Evolutionary conservation across 1,140 invertebrate genomes (phyloP), one percentile per base, ranked within the genome.

Genomic region (Polypedilum vanderplanki): DNA sequence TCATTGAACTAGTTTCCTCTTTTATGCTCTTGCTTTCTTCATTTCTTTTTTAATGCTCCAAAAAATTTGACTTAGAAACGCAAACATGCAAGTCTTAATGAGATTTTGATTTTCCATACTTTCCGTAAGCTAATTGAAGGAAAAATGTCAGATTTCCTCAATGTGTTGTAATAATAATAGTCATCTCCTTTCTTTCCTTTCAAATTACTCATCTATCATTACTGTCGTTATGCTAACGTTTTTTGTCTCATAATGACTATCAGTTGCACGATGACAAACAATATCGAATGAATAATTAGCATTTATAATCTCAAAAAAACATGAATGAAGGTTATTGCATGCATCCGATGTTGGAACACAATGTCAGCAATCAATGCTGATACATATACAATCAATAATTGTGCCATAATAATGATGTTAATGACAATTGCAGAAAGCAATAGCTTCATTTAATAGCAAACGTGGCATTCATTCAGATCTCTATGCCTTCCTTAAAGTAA

Each of bases 341-440:
- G n/a, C 41, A 46, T n/a, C n/a, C n/a, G n/a, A n/a, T n/a, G n/a
- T n/a, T 46, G 1, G 8, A 46, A 1, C 15, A 46, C 41, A 46
- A 46, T 46, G 41, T 46, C 2, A 46, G 15, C n/a, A 57, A 57
- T 57, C 12, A 57, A 46, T n/a, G n/a, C 5, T 33, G 24, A 15
- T n/a, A 57, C 46, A 57, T 46, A 15, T 46, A 46, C n/a, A 57
- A 57, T 57, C 46, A 57, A 57, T 57, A 57, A 57, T 57, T 57
- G 46, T 57, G 24, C 24, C 24, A 33, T 33, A 33, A 33, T 57
- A n/a, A 57, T 57, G n/a, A 57, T 57, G 12, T n/a, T n/a, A 57
- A 57, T n/a, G 12, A n/a, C 46, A 57, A n/a, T 57, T 57, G n/a
- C 10, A 57, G 46, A 57, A 57, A 57, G 46, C 12, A 57, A 33